A percentile compares a stretch with the other conserved stretches of the same genome.
Conservation (phyloP, 1,140 invertebrate genomes). For the Magallana angulata region DNA sequence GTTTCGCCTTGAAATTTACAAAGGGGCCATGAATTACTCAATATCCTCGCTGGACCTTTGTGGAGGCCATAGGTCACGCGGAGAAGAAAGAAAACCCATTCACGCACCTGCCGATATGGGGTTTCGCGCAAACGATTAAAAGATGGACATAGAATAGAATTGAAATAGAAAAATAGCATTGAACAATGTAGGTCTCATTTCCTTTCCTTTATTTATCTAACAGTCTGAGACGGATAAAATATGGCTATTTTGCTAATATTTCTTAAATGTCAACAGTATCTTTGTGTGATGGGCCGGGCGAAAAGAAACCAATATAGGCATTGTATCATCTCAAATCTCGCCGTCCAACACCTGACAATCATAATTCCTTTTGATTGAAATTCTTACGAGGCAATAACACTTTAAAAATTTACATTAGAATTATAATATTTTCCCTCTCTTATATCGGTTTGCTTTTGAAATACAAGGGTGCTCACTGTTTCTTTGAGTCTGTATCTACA, state of each 20-base stretch:
- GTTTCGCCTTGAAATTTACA: constrained; percentile 33
- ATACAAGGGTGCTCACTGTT: neutral
- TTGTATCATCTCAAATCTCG: neutral
- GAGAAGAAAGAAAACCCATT: neutral
- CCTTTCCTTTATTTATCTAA: constrained; percentile 26
- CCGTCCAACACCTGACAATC: neutral
- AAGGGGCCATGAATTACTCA: constrained; percentile 14
- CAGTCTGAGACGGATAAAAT: neutral
- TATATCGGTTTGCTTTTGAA: neutral
- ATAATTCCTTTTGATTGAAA: constrained; percentile 35
- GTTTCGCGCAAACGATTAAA: constrained; percentile 13
- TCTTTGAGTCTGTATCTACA: constrained; percentile 14
- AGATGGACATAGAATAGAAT: neutral
- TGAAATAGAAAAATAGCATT: neutral
- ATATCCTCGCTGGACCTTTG: constrained; percentile 16
- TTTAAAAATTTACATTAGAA: constrained; percentile 61
- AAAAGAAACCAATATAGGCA: neutral
- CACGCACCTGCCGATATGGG: neutral
- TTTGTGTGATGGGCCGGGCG: neutral
- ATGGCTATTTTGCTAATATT: neutral
- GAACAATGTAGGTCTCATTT: constrained; percentile 15
- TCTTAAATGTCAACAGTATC: constrained; percentile 6
- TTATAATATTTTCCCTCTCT: constrained; percentile 50
- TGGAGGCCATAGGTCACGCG: constrained; percentile 13
- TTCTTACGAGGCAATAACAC: constrained; percentile 57